Percentiles rank a stretch among this genome's conserved stretches.
These are phyloP conservation scores for Babyrousa celebensis DNA, from an alignment of 2,797 vertebrate species.

Conservation along the genomic window DNA sequence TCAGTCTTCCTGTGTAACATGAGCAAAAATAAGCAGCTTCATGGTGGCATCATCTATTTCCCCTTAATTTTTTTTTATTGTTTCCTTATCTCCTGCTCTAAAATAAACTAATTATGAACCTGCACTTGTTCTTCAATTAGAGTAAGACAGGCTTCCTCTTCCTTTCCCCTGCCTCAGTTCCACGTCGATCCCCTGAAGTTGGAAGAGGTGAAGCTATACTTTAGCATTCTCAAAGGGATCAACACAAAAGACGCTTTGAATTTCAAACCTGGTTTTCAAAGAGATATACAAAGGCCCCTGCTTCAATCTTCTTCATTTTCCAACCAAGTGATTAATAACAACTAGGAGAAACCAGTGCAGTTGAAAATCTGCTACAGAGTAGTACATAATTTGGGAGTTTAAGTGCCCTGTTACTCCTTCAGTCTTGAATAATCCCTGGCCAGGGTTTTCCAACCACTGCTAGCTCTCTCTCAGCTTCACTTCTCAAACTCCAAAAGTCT, in stretches of 20 bases:
- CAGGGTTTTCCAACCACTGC: neutral
- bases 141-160: neutral
- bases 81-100: neutral
- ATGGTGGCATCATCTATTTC: neutral
- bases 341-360: neutral
- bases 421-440: neutral
- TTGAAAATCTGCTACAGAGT: neutral
- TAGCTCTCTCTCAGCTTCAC: neutral
- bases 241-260: neutral
- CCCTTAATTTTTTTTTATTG: neutral
- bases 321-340: constrained; percentile 4
- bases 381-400: neutral
- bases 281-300: neutral
- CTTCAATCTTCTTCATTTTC: constrained; percentile 21
- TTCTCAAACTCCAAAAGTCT: neutral
- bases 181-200: neutral
- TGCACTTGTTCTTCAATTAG: neutral
- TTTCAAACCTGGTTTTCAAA: neutral
- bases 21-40: constrained; percentile 1
- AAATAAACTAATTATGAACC: constrained; percentile 45
- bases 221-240: neutral
- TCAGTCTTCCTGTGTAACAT: neutral
- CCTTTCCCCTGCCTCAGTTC: neutral
- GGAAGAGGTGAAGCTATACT: neutral
- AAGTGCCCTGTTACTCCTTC: neutral